Percentiles rank a stretch among this genome's conserved stretches.
Evolutionary conservation across 2,797 vertebrate genomes (phyloP).

Genomic region (Zenarchopterus dispar): DNA sequence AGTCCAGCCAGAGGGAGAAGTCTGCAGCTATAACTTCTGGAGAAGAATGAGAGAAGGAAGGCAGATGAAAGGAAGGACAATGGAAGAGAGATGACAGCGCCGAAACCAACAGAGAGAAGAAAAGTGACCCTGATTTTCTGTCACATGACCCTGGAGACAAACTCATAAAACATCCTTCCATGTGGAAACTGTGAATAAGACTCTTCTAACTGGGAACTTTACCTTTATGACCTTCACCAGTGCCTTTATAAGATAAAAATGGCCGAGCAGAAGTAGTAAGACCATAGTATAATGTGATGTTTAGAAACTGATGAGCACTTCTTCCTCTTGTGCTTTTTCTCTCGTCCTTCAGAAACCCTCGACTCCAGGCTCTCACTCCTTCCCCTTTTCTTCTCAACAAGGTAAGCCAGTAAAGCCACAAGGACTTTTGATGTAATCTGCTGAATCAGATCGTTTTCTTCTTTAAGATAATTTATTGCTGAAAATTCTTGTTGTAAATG

Average conservation of each 20-base stretch:
- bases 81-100: conserved; percentile 14
- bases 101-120: conserved; percentile 39
- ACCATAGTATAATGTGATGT: conserved; percentile 3
- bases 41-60: conserved; percentile 40
- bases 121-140: conserved; percentile 53
- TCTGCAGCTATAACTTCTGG: conserved; percentile 48
- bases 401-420: conserved; percentile 66
- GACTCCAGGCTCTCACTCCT: conserved; percentile 26
- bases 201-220: conserved; percentile 24
- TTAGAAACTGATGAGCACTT: conserved; percentile 18
- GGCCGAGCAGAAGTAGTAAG: conserved; percentile 4
- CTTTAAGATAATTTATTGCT: too few species aligned
- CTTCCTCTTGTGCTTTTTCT: conserved; percentile 34
- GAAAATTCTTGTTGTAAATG: too few species aligned
- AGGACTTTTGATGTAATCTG: too few species aligned
- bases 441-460: too few species aligned
- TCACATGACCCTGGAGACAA: conserved; percentile 25
- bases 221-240: conserved; percentile 20
- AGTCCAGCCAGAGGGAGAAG: conserved; percentile 52
- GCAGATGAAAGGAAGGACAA: conserved; percentile 25
- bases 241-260: conserved; percentile 13
- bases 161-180: conserved; percentile 37
- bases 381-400: conserved; percentile 51
- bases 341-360: conserved; percentile 63
- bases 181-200: conserved; percentile 44